Conservation (phyloP, 2,888 invertebrate species). For the Brachylomia viminalis region DNA sequence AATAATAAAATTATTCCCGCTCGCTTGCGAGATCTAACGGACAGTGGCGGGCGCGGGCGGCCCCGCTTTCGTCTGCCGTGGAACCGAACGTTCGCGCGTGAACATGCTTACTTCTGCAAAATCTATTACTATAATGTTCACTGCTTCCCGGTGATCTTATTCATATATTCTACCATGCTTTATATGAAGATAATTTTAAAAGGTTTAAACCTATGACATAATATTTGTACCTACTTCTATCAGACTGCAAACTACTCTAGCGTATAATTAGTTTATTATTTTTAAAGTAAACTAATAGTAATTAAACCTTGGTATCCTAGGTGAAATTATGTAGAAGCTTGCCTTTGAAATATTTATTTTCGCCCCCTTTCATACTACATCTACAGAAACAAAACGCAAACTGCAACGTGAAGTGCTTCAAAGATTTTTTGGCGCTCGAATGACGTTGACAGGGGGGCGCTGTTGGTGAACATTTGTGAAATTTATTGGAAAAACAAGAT, state of each 20-base stretch:
- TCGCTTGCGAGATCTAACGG: no score
- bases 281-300: neutral
- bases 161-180: neutral
- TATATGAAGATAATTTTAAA: neutral
- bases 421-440: neutral
- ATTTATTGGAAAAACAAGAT: neutral
- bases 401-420: neutral
- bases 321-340: neutral
- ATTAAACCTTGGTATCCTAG: neutral
- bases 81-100: no score
- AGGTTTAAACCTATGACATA: neutral
- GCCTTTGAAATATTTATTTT: neutral
- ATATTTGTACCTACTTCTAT: neutral
- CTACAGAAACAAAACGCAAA: neutral
- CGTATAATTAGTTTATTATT: slow-evolving; percentile 13
- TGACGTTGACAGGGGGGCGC: neutral
- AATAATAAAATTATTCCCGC: no score
- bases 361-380: neutral
- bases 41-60: no score
- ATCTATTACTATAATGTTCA: neutral
- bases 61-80: no score
- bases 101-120: neutral
- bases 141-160: neutral
- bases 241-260: slow-evolving; percentile 24
- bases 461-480: neutral